Percentiles rank a stretch among this genome's conserved stretches.
Evolutionary conservation across 2,888 invertebrate genomes (phyloP).

Genomic region (Andricus quercusramuli): DNA sequence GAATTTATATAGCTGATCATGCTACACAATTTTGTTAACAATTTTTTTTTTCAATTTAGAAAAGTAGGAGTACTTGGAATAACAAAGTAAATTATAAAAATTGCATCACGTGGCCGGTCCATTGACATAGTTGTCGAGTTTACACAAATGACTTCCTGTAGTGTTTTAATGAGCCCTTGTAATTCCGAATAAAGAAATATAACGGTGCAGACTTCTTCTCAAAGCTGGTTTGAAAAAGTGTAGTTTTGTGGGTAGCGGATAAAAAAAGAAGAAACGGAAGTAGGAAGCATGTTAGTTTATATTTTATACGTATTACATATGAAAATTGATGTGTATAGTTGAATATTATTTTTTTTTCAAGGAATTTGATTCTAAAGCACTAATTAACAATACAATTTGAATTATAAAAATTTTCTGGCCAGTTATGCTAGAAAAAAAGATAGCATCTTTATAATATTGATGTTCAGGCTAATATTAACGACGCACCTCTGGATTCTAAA

Average conservation of each 20-base stretch:
- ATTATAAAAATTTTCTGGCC: background rate
- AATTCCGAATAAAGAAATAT: constrained; percentile 35
- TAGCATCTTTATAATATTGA: too few relatives aligned
- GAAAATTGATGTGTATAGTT: background rate
- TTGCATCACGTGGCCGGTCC: background rate
- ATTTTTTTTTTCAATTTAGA: background rate
- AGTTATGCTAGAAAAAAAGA: background rate
- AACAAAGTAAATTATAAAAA: background rate
- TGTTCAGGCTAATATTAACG: too few relatives aligned
- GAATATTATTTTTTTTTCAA: background rate
- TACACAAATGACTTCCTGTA: constrained; percentile 88
- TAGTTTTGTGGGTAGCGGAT: background rate
- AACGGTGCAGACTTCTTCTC: constrained; percentile 33
- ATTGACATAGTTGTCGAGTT: constrained; percentile 78
- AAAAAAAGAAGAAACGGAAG: background rate
- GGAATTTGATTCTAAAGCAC: background rate
- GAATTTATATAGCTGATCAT: too few relatives aligned
- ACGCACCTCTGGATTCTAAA: too few relatives aligned
- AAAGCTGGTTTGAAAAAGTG: background rate
- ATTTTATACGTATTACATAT: background rate
- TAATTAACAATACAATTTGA: background rate
- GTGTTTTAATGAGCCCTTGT: constrained; percentile 79
- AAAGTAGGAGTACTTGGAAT: background rate
- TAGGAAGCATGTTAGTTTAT: background rate
- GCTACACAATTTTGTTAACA: background rate